These are phyloP conservation scores for Coturnix japonica DNA, from an alignment of 2,113 vertebrate genomes.

Conservation along the genomic window DNA sequence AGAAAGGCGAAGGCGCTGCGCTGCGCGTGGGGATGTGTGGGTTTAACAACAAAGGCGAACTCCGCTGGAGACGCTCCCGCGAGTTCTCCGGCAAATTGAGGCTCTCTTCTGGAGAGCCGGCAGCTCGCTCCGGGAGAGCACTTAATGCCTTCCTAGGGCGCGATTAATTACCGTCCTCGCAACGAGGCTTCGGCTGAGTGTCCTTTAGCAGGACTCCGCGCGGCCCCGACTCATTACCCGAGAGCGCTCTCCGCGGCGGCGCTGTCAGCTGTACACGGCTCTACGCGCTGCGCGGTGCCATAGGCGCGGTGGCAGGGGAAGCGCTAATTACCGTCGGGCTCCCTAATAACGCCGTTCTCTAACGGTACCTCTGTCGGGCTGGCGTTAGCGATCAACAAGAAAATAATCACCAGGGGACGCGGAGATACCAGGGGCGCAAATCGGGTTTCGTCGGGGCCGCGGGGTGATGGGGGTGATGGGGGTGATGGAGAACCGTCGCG, in stretches of 20 bases:
- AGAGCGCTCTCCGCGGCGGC: constrained; percentile 23
- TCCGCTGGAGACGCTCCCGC: constrained; percentile 2
- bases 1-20: constrained; percentile 41
- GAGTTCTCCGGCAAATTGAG: neutral
- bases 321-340: constrained; percentile 58
- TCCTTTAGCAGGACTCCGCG: constrained; percentile 23
- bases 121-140: neutral
- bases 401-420: neutral
- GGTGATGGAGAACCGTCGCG: neutral
- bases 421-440: neutral
- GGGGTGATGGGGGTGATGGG: neutral
- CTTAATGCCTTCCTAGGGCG: constrained; percentile 3
- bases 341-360: constrained; percentile 38
- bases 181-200: constrained; percentile 37
- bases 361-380: neutral
- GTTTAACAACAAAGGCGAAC: constrained; percentile 55
- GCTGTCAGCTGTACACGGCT: constrained; percentile 43
- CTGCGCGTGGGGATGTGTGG: neutral
- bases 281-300: neutral
- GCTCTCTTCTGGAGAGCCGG: neutral
- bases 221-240: constrained; percentile 62
- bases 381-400: constrained; percentile 46
- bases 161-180: constrained; percentile 49
- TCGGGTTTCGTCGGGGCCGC: neutral
- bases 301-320: constrained; percentile 37